Conservation (phyloP, 2,797 vertebrate species). For the Apogon hyalosoma region DNA sequence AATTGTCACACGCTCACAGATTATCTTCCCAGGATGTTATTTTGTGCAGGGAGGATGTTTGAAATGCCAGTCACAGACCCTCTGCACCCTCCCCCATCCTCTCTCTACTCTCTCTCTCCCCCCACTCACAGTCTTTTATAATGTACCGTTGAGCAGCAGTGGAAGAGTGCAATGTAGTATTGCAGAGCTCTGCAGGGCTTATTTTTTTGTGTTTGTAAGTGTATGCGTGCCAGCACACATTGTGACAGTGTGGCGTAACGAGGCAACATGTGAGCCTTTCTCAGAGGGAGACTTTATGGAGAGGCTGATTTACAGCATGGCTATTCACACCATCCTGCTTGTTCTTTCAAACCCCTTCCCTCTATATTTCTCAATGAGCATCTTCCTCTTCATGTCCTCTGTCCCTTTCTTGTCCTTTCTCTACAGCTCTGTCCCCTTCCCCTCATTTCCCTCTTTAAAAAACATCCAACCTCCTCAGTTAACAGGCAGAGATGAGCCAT, state of each 20-base stretch:
- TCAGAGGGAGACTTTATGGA: conserved; percentile 67
- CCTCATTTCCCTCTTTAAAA: conserved; percentile 24
- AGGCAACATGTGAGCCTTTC: conserved; percentile 66
- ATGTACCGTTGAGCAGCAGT: conserved; percentile 67
- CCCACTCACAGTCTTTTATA: conserved; percentile 64
- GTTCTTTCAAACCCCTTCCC: conserved; percentile 53
- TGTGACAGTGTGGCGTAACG: conserved; percentile 63
- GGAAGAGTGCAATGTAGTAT: conserved; percentile 70
- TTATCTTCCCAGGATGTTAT: conserved; percentile 85
- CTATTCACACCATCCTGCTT: conserved; percentile 70
- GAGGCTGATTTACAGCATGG: conserved; percentile 74
- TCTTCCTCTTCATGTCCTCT: conserved; percentile 60
- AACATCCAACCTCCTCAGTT: conserved; percentile 36
- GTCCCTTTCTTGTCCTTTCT: conserved; percentile 41
- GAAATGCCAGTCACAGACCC: conserved; percentile 82
- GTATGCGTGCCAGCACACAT: conserved; percentile 50
- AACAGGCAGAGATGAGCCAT: conserved; percentile 64
- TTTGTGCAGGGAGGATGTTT: conserved; percentile 82
- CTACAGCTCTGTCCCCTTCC: conserved; percentile 27
- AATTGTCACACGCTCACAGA: conserved; percentile 83
- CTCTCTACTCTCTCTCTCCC: conserved; percentile 28
- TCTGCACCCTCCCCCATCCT: conserved; percentile 68
- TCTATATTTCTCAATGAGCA: conserved; percentile 62
- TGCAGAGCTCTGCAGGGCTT: conserved; percentile 63
- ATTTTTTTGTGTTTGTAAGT: conserved; percentile 60